phyloP scores from a whole-genome alignment of 2,888 invertebrate species.

The Synergus laeviventris region DNA sequence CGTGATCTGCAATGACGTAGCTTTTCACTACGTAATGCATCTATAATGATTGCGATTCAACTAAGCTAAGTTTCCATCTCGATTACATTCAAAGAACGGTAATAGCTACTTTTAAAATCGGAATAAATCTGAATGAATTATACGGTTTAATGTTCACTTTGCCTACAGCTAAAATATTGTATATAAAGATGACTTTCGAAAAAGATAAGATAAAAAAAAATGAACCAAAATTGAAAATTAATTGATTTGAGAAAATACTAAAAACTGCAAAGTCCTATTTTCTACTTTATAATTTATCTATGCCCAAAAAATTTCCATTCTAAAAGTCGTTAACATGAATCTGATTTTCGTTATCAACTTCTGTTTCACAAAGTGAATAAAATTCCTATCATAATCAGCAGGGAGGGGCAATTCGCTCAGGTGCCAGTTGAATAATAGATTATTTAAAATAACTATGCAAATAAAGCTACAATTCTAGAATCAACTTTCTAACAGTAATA shows the following conservation, averaged over 20 bases:
- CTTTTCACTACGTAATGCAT: conserved; percentile 25
- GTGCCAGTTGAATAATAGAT: neutral
- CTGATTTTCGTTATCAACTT: neutral
- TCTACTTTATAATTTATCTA: neutral
- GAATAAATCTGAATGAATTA: neutral
- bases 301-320: neutral
- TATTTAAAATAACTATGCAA: neutral
- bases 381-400: neutral
- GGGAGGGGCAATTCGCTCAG: neutral
- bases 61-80: neutral
- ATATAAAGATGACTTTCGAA: neutral
- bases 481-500: neutral
- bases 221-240: neutral
- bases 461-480: neutral
- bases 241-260: neutral
- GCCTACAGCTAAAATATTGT: neutral
- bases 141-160: neutral
- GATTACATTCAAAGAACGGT: neutral
- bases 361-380: neutral
- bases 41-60: conserved; percentile 11
- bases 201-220: too few species aligned
- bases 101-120: neutral
- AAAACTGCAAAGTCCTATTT: too few species aligned
- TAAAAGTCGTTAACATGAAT: neutral
- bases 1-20: conserved; percentile 25